Percentiles rank a stretch among this genome's conserved stretches.
These are phyloP conservation scores for Eristalis tenax DNA, from an alignment of 2,888 invertebrate species.

Conservation along the genomic window DNA sequence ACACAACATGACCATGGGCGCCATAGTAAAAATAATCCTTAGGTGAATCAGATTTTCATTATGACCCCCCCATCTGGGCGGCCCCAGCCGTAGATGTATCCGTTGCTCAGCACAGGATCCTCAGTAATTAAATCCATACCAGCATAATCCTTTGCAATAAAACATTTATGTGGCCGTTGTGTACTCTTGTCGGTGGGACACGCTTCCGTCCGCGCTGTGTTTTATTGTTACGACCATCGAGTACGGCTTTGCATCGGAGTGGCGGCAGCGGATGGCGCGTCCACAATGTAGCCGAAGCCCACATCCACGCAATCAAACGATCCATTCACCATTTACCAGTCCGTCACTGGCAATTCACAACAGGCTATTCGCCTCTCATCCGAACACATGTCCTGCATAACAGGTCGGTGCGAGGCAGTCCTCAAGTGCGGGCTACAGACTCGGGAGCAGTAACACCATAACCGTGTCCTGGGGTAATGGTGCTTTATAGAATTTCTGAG, in stretches of 20 bases:
- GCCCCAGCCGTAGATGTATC: not conserved
- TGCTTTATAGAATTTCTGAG: conserved; percentile 15
- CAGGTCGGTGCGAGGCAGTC: not conserved
- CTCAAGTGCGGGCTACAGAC: conserved; percentile 5
- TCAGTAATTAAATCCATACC: conserved; percentile 46
- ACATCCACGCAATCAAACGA: not conserved
- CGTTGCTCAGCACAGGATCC: conserved; percentile 1
- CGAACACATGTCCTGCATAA: conserved; percentile 1
- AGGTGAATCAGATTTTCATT: conserved; percentile 28
- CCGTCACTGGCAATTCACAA: not conserved
- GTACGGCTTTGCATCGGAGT: not conserved
- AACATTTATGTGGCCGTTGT: conserved; percentile 40
- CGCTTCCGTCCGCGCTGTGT: not conserved
- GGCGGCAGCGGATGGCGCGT: too few species aligned
- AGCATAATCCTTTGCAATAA: conserved; percentile 53
- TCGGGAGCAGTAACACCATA: not conserved
- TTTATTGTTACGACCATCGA: conserved; percentile 20
- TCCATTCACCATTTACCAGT: not conserved
- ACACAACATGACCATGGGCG: conserved; percentile 10
- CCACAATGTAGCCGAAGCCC: not conserved
- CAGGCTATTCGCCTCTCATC: not conserved
- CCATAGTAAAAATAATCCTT: conserved; percentile 43
- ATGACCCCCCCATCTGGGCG: not conserved
- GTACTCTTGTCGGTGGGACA: conserved; percentile 8
- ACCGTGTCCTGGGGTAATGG: not conserved